Conservation (phyloP, 2,797 vertebrate species). For the Micropoecilia bifurca region DNA sequence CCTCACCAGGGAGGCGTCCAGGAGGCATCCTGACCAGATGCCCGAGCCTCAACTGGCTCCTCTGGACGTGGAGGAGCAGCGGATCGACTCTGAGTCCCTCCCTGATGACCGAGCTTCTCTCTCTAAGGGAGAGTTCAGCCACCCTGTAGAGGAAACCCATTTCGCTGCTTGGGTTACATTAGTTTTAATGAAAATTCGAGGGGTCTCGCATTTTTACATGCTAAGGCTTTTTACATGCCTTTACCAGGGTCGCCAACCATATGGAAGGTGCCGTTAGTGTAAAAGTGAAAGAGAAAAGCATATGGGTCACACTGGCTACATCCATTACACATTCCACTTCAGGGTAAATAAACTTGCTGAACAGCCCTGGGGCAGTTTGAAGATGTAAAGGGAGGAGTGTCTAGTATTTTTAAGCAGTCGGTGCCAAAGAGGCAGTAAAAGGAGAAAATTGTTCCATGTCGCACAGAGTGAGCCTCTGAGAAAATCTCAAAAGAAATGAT, state of each 20-base stretch:
- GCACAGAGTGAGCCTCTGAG: not conserved
- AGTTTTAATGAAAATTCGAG: not conserved
- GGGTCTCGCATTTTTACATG: not conserved
- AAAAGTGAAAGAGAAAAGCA: not conserved
- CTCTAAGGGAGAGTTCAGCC: too few relatives aligned
- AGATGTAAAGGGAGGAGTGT: conserved; percentile 12
- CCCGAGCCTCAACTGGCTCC: too few relatives aligned
- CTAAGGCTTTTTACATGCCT: not conserved
- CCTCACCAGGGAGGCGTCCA: too few relatives aligned
- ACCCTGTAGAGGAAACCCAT: too few relatives aligned
- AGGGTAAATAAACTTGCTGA: conserved; percentile 13
- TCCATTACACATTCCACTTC: not conserved
- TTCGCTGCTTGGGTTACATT: not conserved
- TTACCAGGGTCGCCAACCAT: too few relatives aligned
- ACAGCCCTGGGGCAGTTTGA: not conserved
- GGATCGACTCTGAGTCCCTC: too few relatives aligned
- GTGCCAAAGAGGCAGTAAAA: conserved; percentile 3
- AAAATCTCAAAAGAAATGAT: not conserved
- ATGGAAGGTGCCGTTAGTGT: not conserved
- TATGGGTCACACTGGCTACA: not conserved
- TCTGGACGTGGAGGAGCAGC: too few relatives aligned
- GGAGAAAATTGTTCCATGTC: not conserved
- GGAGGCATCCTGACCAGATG: too few relatives aligned
- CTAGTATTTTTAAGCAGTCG: not conserved
- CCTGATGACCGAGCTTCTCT: too few relatives aligned